Evolutionary conservation across 2,888 invertebrate genomes (phyloP).

Genomic region (Malthinus seriepunctatus): DNA sequence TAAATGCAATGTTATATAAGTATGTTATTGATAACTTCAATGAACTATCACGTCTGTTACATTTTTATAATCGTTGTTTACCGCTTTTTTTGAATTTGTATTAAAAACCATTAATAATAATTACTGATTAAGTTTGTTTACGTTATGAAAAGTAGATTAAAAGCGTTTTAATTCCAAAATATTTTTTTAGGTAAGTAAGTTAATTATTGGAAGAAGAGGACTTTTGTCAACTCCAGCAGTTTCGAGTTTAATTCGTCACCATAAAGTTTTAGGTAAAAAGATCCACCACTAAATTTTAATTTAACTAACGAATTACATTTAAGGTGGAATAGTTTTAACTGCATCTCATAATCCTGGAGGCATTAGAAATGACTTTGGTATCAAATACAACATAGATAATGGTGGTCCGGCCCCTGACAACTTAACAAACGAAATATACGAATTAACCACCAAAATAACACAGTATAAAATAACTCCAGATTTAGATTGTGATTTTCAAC

Average conservation of each 20-base stretch:
- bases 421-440: constrained; percentile 86
- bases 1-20: not conserved
- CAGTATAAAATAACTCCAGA: constrained; percentile 81
- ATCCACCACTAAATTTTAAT: not conserved
- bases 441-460: constrained; percentile 75
- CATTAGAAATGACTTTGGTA: constrained; percentile 95
- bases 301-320: constrained; percentile 8
- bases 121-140: no score
- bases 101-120: no score
- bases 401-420: constrained; percentile 96
- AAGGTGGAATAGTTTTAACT: constrained; percentile 95
- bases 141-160: no score
- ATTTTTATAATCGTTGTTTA: no score
- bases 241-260: constrained; percentile 89
- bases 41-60: not conserved
- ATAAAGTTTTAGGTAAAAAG: constrained; percentile 70
- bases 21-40: not conserved
- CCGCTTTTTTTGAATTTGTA: no score
- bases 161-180: not conserved
- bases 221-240: constrained; percentile 98
- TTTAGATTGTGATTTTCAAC: constrained; percentile 74
- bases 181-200: constrained; percentile 70
- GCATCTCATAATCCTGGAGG: constrained; percentile 99
- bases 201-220: constrained; percentile 92
- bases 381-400: constrained; percentile 97